phyloP scores from a whole-genome alignment of 2,113 vertebrate genomes.

The Sebastes fasciatus region DNA sequence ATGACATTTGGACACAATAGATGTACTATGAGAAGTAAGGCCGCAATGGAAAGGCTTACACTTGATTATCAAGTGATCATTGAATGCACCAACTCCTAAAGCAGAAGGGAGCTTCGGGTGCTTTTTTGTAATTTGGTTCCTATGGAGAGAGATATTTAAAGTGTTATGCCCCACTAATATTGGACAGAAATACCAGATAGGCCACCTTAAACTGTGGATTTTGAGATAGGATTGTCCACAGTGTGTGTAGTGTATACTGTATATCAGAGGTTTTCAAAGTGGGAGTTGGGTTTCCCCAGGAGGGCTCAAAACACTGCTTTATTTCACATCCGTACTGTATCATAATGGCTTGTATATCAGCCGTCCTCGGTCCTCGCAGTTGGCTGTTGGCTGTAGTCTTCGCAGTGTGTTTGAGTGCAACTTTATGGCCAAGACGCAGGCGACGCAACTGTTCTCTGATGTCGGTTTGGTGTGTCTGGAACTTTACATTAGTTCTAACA shows the following conservation, averaged over 20 bases:
- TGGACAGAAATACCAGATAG: background rate
- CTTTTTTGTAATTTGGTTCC: background rate
- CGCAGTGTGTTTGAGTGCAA: too few relatives aligned
- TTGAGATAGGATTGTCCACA: background rate
- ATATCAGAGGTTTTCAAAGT: too few relatives aligned
- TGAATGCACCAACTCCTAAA: background rate
- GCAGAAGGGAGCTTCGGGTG: background rate
- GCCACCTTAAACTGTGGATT: background rate
- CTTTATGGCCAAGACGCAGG: too few relatives aligned
- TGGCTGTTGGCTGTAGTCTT: too few relatives aligned
- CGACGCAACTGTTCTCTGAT: too few relatives aligned
- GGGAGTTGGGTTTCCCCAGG: too few relatives aligned
- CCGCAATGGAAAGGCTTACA: background rate
- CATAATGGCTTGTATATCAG: too few relatives aligned
- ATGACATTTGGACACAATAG: slow-evolving; percentile 20
- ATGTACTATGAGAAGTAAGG: background rate
- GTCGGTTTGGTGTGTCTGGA: too few relatives aligned
- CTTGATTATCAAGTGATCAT: slow-evolving; percentile 8
- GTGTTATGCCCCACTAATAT: background rate
- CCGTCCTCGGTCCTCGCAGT: too few relatives aligned
- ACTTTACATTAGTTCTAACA: too few relatives aligned
- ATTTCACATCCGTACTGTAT: too few relatives aligned
- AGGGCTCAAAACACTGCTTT: too few relatives aligned
- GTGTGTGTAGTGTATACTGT: background rate
- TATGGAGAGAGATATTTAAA: background rate